These are phyloP conservation scores for Craseonycteris thonglongyai DNA, from an alignment of 2,113 vertebrate genomes.

Conservation along the genomic window DNA sequence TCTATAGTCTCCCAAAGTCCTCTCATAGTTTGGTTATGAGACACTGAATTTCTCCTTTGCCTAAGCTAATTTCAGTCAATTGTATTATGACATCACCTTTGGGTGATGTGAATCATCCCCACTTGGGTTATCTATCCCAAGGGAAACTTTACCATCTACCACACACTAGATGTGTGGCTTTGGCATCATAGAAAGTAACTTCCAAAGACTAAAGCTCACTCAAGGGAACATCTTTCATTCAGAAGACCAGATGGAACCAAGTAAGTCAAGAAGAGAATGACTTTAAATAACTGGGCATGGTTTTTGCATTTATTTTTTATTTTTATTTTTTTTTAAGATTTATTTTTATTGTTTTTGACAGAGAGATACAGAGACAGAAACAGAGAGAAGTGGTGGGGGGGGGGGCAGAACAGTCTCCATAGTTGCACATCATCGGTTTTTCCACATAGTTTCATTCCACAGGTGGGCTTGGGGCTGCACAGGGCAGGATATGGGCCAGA, in stretches of 20 bases:
- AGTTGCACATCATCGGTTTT: no score
- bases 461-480: no score
- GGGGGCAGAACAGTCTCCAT: no score
- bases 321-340: no score
- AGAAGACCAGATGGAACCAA: background rate
- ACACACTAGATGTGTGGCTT: background rate
- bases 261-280: background rate
- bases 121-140: background rate
- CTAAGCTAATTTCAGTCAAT: background rate
- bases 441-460: no score
- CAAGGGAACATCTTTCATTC: background rate
- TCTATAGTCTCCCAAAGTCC: background rate
- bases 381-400: no score
- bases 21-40: background rate
- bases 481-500: no score
- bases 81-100: background rate
- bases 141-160: background rate
- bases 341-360: no score
- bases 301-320: background rate
- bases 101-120: background rate
- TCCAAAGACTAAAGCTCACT: background rate
- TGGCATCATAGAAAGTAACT: background rate
- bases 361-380: no score
- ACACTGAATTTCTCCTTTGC: background rate
- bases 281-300: background rate